Conservation (phyloP, 1,140 invertebrate species). For the Euura lappo region DNA sequence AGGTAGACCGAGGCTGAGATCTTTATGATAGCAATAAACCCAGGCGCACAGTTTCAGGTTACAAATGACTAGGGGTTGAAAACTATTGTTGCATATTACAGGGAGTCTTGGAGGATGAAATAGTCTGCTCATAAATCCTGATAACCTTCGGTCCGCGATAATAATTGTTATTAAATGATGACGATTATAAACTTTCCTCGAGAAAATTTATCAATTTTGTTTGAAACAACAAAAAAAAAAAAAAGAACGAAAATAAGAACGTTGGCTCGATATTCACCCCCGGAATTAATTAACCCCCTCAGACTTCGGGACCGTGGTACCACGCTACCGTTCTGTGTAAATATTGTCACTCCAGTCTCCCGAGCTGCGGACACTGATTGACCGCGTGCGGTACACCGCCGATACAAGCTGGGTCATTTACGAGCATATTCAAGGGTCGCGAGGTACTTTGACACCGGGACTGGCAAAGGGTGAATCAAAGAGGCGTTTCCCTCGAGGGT, state of each 20-base stretch:
- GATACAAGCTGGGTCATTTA: slow-evolving; percentile 7
- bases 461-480: neutral
- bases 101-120: slow-evolving; percentile 26
- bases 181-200: slow-evolving; percentile 8
- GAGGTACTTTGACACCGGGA: neutral
- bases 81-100: slow-evolving; percentile 38
- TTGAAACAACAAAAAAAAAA: too few relatives aligned
- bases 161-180: slow-evolving; percentile 45
- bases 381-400: neutral
- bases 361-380: neutral
- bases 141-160: slow-evolving; percentile 32
- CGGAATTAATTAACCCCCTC: too few relatives aligned
- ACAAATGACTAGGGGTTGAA: slow-evolving; percentile 46
- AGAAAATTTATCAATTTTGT: too few relatives aligned
- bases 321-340: too few relatives aligned
- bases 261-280: too few relatives aligned
- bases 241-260: too few relatives aligned
- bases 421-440: neutral
- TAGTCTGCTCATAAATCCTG: slow-evolving; percentile 40
- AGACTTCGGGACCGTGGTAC: too few relatives aligned
- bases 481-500: neutral
- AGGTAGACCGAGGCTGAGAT: neutral
- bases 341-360: too few relatives aligned
- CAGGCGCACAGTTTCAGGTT: slow-evolving; percentile 35
- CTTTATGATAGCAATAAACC: slow-evolving; percentile 48